A percentile compares a stretch with the other conserved stretches of the same genome.
phyloP scores from a whole-genome alignment of 1,140 invertebrate genomes.

The Drosophila aff. region DNA sequence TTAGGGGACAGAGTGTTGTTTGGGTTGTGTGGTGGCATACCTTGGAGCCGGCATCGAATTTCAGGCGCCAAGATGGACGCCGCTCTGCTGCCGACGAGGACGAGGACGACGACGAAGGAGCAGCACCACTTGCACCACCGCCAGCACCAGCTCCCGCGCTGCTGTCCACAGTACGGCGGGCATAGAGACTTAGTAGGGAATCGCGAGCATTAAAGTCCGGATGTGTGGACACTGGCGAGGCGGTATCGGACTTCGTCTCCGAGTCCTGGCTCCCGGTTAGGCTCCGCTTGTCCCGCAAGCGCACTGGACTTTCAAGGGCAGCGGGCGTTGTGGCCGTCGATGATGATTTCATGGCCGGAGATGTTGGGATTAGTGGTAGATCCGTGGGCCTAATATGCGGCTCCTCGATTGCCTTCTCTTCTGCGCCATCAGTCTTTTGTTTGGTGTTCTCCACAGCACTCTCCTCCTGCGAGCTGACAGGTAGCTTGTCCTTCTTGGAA shows the following conservation, averaged over 20 bases:
- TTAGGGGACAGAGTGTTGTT: conserved; percentile 33
- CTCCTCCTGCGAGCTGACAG: conserved; percentile 6
- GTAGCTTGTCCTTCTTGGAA: conserved; percentile 51
- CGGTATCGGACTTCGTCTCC: conserved; percentile 66
- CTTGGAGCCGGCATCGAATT: conserved; percentile 95
- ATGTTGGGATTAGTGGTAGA: conserved; percentile 37
- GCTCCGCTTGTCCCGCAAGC: conserved; percentile 80
- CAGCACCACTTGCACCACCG: conserved; percentile 33
- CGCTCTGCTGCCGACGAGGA: conserved; percentile 87
- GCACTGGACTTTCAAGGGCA: conserved; percentile 73
- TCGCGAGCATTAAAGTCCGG: conserved; percentile 73
- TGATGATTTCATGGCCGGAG: conserved; percentile 29
- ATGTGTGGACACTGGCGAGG: conserved; percentile 57
- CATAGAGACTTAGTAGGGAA: conserved; percentile 67
- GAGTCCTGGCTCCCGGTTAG: conserved; percentile 53
- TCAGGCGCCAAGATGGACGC: conserved; percentile 95
- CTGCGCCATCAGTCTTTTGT: conserved; percentile 69
- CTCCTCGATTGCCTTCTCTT: conserved; percentile 8
- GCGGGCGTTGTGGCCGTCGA: conserved; percentile 49
- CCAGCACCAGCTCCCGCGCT: conserved; percentile 24
- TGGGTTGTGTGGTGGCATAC: conserved; percentile 86
- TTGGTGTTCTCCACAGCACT: conserved; percentile 15
- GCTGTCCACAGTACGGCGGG: conserved; percentile 58
- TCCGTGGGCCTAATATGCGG: conserved; percentile 57
- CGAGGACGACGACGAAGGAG: conserved; percentile 21